Percentiles rank a stretch among this genome's conserved stretches.
These are phyloP conservation scores for Gibbula magus DNA, from an alignment of 2,888 invertebrate genomes.

Conservation along the genomic window DNA sequence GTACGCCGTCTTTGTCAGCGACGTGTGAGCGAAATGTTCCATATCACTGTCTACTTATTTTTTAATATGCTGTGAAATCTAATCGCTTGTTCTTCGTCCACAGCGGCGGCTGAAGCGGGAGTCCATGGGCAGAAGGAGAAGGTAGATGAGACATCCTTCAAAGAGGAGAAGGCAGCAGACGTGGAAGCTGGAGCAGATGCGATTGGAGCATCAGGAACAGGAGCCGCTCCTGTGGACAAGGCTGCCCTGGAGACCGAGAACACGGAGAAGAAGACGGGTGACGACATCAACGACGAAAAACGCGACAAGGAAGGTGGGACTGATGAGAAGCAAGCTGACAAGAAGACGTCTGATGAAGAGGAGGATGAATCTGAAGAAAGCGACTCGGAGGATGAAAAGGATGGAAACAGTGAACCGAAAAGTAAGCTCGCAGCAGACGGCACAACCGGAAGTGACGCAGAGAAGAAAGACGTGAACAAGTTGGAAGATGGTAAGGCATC, in stretches of 20 bases:
- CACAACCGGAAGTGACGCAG: background rate
- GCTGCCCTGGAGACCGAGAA: no score
- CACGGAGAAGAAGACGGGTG: no score
- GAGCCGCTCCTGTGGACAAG: no score
- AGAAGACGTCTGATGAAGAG: background rate
- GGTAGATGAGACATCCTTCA: slow-evolving; percentile 9
- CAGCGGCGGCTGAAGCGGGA: slow-evolving; percentile 8
- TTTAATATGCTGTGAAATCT: no score
- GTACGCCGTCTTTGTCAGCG: no score
- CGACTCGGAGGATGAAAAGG: slow-evolving; percentile 3
- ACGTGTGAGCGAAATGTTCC: no score
- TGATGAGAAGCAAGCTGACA: background rate
- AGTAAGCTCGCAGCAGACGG: slow-evolving; percentile 1
- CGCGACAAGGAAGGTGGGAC: background rate
- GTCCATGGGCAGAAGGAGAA: slow-evolving; percentile 8
- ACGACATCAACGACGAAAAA: no score
- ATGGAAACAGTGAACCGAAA: background rate
- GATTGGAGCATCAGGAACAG: background rate
- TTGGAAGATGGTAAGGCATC: background rate
- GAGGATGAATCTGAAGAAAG: slow-evolving; percentile 7
- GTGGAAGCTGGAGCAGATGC: background rate
- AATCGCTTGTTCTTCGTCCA: background rate
- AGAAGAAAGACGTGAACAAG: background rate
- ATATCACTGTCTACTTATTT: no score
- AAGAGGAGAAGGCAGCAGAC: background rate